These are phyloP conservation scores for Myotis daubentonii DNA, from an alignment of 2,797 vertebrate genomes.

Conservation along the genomic window DNA sequence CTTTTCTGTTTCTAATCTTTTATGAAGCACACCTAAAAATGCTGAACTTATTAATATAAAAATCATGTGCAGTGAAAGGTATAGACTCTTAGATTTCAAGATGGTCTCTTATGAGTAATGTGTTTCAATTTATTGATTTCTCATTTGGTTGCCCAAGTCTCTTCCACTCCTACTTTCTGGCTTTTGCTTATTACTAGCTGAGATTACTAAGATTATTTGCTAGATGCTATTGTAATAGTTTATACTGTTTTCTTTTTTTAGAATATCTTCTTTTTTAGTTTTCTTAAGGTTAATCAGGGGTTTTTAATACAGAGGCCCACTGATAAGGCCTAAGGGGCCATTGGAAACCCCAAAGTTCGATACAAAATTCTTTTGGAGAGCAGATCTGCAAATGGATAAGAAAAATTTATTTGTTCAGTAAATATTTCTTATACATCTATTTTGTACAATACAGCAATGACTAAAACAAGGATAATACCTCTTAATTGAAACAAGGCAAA, in stretches of 20 bases:
- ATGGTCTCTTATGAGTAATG: not conserved
- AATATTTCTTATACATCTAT: not conserved
- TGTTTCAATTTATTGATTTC: conserved; percentile 31
- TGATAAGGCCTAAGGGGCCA: not conserved
- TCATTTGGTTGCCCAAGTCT: not conserved
- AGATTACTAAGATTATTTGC: conserved; percentile 26
- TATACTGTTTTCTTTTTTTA: conserved; percentile 36
- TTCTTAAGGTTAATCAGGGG: not conserved
- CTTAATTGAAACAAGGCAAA: not conserved
- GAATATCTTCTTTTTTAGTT: conserved; percentile 22
- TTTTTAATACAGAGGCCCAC: conserved; percentile 37
- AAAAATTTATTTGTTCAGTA: not conserved
- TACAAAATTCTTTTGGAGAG: not conserved
- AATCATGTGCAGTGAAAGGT: not conserved
- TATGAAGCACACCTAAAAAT: conserved; percentile 29
- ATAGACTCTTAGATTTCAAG: conserved; percentile 2
- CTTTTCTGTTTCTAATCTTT: conserved; percentile 47
- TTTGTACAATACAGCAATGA: not conserved
- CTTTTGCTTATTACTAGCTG: conserved; percentile 45
- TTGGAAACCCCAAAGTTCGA: not conserved
- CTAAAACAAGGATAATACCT: not conserved
- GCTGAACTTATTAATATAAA: conserved; percentile 16
- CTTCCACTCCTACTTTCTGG: conserved; percentile 20
- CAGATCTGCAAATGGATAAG: not conserved
- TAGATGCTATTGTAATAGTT: conserved; percentile 22